A percentile compares a stretch with the other conserved stretches of the same genome.
phyloP scores from a whole-genome alignment of 2,888 invertebrate species.

The Cheilosia vernalis region DNA sequence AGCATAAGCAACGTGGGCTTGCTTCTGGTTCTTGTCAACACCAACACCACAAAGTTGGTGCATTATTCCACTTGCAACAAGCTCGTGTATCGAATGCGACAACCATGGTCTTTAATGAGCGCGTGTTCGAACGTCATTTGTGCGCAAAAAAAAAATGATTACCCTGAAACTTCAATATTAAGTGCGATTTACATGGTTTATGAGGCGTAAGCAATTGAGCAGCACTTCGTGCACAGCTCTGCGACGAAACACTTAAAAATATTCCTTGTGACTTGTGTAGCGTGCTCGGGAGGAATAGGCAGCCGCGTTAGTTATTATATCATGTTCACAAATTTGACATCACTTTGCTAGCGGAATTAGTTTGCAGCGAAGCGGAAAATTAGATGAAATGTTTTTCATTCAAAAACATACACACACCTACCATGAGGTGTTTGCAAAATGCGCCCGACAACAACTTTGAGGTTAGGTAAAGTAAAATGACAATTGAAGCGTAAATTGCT shows the following conservation, averaged over 20 bases:
- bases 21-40: constrained; percentile 27
- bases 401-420: neutral
- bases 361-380: constrained; percentile 45
- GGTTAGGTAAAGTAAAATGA: constrained; percentile 30
- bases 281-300: neutral
- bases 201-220: constrained; percentile 65
- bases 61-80: constrained; percentile 1
- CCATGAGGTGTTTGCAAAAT: no score
- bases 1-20: constrained; percentile 22
- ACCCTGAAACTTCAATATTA: constrained; percentile 46
- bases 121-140: constrained; percentile 53
- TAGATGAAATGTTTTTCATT: neutral
- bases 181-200: constrained; percentile 59
- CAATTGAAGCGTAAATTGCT: constrained; percentile 36
- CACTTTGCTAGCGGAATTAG: constrained; percentile 21
- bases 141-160: constrained; percentile 1
- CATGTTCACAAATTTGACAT: constrained; percentile 55
- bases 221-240: constrained; percentile 17
- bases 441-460: neutral
- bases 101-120: constrained; percentile 17
- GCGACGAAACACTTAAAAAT: constrained; percentile 38
- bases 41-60: constrained; percentile 10
- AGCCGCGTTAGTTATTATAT: constrained; percentile 16
- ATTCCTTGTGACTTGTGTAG: constrained; percentile 11
- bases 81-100: constrained; percentile 21